Evolutionary conservation across 2,888 invertebrate genomes (phyloP).

Genomic region (Helobdella robusta): DNA sequence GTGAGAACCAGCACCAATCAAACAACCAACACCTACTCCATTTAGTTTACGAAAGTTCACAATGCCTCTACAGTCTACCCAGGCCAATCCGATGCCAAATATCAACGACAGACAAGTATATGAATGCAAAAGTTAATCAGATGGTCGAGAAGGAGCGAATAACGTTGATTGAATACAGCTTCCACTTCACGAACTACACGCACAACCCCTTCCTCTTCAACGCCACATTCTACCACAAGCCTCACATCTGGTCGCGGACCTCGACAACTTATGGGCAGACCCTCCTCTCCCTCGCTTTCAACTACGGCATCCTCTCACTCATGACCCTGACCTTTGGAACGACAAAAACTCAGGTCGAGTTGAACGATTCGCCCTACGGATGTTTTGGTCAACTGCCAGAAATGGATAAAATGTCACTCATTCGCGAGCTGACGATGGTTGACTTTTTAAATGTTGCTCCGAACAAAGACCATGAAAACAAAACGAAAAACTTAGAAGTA

Average conservation of each 20-base stretch:
- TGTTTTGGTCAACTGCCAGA: conserved; percentile 40
- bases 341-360: conserved; percentile 34
- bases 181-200: conserved; percentile 31
- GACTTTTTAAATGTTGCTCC: conserved; percentile 29
- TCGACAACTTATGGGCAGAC: conserved; percentile 44
- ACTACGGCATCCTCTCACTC: conserved; percentile 46
- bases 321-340: conserved; percentile 45
- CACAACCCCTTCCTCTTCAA: conserved; percentile 31
- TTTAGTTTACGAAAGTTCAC: background rate
- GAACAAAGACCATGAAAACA: background rate
- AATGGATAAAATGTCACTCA: conserved; percentile 27
- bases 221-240: conserved; percentile 23
- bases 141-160: conserved; percentile 17
- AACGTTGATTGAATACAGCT: conserved; percentile 34
- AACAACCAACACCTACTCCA: too few species aligned
- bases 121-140: conserved; percentile 12
- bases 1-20: too few species aligned
- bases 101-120: background rate
- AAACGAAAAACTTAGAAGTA: background rate
- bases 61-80: background rate
- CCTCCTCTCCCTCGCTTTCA: conserved; percentile 45
- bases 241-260: conserved; percentile 36
- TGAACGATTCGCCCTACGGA: conserved; percentile 40
- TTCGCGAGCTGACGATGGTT: conserved; percentile 32
- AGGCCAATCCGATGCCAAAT: conserved; percentile 3